Evolutionary conservation across 53 echinoderm and acorn worm species (phyloP).

Genomic region (Paracentrotus lividus): DNA sequence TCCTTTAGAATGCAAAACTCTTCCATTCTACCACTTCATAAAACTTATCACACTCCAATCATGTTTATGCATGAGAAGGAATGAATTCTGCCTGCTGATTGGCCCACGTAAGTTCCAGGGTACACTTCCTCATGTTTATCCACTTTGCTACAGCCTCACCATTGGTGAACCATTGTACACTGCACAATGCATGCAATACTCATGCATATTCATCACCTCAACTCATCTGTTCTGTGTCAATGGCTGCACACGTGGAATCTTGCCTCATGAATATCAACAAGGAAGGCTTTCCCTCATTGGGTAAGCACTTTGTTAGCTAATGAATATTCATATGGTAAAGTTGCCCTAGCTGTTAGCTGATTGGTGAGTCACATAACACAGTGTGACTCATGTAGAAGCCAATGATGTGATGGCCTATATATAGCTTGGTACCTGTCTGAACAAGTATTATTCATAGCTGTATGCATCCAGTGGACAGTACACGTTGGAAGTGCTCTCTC

Average conservation of each 20-base stretch:
- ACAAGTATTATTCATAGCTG: background rate
- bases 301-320: background rate
- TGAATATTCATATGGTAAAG: constrained; percentile 43
- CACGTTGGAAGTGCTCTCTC: constrained; percentile 20
- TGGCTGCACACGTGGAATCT: background rate
- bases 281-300: constrained; percentile 18
- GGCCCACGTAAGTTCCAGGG: constrained; percentile 48
- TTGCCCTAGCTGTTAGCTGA: constrained; percentile 9
- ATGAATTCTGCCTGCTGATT: background rate
- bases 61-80: constrained; percentile 37
- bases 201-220: background rate
- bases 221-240: background rate
- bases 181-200: background rate
- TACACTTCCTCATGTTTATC: constrained; percentile 14
- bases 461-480: background rate
- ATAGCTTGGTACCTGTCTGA: background rate
- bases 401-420: constrained; percentile 22
- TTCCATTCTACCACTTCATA: constrained; percentile 6
- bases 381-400: background rate
- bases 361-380: background rate
- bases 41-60: background rate
- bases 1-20: background rate
- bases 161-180: constrained; percentile 32
- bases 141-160: background rate
- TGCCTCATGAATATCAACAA: constrained; percentile 6